Evolutionary conservation across 2,113 vertebrate species (phyloP).

Genomic region (Hippocampus guttulatus): DNA sequence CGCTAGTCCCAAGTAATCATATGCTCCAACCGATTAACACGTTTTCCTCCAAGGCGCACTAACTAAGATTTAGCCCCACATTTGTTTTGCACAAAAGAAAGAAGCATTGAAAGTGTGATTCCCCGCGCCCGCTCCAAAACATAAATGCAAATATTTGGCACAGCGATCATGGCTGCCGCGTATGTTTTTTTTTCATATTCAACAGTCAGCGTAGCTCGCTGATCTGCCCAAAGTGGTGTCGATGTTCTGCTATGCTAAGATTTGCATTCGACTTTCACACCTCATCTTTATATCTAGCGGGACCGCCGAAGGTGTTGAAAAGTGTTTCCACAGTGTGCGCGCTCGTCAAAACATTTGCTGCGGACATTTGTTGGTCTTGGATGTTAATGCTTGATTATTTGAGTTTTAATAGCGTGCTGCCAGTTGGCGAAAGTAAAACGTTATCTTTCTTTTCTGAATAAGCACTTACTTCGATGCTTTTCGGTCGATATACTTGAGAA

Average conservation of each 20-base stretch:
- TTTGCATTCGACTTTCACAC: constrained; percentile 55
- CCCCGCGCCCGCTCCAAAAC: constrained; percentile 14
- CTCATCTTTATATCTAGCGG: constrained; percentile 34
- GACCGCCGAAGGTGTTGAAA: constrained; percentile 41
- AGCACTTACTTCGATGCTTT: not conserved
- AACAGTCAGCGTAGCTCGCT: constrained; percentile 23
- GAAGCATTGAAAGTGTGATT: constrained; percentile 65
- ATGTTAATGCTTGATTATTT: not conserved
- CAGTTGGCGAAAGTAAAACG: not conserved
- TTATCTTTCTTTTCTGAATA: too few species aligned
- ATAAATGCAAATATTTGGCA: constrained; percentile 62
- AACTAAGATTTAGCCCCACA: constrained; percentile 60
- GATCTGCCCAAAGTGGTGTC: constrained; percentile 38
- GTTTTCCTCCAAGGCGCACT: constrained; percentile 47
- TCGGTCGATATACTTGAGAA: not conserved
- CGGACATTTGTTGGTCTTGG: constrained; percentile 7
- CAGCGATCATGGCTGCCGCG: constrained; percentile 28
- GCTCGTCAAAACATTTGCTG: constrained; percentile 41
- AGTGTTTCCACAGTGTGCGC: constrained; percentile 41
- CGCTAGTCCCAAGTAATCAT: constrained; percentile 49
- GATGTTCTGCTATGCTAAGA: constrained; percentile 41
- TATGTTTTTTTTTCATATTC: constrained; percentile 66
- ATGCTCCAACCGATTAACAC: constrained; percentile 57
- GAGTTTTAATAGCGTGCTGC: not conserved
- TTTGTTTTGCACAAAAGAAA: constrained; percentile 63